phyloP scores from a whole-genome alignment of 2,797 vertebrate genomes.

The Tokudaia muenninki region DNA sequence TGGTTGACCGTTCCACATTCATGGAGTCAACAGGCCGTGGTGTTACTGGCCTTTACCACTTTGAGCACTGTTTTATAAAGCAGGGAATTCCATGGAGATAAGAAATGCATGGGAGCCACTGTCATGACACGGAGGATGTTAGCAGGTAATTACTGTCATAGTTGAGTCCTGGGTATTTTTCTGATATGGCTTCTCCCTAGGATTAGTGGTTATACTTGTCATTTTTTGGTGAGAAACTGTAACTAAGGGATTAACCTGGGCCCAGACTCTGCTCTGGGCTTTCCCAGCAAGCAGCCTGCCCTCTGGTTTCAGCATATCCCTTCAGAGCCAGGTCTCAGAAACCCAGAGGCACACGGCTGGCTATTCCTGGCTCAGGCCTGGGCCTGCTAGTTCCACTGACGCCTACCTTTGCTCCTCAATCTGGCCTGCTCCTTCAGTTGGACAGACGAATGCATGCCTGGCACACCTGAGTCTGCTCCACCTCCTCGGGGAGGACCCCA shows the following conservation, averaged over 20 bases:
- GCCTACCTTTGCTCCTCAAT: not conserved
- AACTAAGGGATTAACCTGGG: slow-evolving; percentile 57
- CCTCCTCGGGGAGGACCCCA: not conserved
- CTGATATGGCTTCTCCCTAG: slow-evolving; percentile 54
- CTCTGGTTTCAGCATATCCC: not conserved
- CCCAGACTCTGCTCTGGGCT: slow-evolving; percentile 15
- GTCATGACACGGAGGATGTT: not conserved
- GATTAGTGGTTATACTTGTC: slow-evolving; percentile 38
- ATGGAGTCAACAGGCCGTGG: not conserved
- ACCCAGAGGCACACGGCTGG: not conserved
- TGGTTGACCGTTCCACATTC: not conserved
- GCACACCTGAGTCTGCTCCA: not conserved
- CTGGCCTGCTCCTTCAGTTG: not conserved
- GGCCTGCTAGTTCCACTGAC: not conserved
- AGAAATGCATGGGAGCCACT: not conserved
- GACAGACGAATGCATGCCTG: not conserved
- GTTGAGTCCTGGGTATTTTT: slow-evolving; percentile 57
- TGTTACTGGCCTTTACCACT: not conserved
- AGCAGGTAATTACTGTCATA: slow-evolving; percentile 19
- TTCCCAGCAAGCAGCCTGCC: not conserved
- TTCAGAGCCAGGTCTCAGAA: not conserved
- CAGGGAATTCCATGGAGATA: not conserved
- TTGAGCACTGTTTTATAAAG: not conserved
- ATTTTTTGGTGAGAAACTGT: slow-evolving; percentile 56
- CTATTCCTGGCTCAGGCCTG: too few relatives aligned